Percentiles rank a stretch among this genome's conserved stretches.
These are phyloP conservation scores for Paelopatides confundens DNA, from an alignment of 53 echinoderm and acorn worm species.

Conservation along the genomic window DNA sequence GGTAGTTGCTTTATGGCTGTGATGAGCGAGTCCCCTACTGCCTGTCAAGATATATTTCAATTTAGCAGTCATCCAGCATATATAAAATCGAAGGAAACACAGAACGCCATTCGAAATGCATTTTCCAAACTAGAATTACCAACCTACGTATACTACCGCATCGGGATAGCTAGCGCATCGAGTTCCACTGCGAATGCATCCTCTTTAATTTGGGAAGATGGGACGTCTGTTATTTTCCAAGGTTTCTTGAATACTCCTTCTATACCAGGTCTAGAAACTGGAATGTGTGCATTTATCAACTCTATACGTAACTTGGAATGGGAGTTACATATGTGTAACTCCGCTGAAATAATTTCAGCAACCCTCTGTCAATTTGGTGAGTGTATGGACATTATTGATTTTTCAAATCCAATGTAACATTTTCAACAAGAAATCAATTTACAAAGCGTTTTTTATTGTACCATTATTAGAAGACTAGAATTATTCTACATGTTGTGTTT, in stretches of 20 bases:
- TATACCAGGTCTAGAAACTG: neutral
- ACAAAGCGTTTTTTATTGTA: no score
- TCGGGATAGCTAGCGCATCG: neutral
- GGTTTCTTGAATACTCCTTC: neutral
- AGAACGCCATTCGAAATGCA: neutral
- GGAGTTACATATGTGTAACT: neutral
- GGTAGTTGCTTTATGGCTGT: constrained; percentile 9
- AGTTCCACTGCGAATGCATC: neutral
- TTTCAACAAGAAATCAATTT: no score
- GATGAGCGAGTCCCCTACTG: neutral
- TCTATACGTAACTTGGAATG: neutral
- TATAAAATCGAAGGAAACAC: neutral
- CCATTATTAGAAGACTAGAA: no score
- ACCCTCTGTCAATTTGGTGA: no score
- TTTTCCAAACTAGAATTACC: neutral
- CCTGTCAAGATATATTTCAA: constrained; percentile 31
- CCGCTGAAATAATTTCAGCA: neutral
- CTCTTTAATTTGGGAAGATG: constrained; percentile 13
- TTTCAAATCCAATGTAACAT: no score
- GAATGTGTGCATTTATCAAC: neutral
- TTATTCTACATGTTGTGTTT: no score
- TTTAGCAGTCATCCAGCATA: neutral
- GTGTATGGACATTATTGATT: no score
- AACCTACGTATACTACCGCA: neutral
- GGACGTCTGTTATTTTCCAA: constrained; percentile 7